Evolutionary conservation across 2,797 vertebrate genomes (phyloP), one percentile per base, ranked within the genome.

Genomic region (Nyctibius grandis): DNA sequence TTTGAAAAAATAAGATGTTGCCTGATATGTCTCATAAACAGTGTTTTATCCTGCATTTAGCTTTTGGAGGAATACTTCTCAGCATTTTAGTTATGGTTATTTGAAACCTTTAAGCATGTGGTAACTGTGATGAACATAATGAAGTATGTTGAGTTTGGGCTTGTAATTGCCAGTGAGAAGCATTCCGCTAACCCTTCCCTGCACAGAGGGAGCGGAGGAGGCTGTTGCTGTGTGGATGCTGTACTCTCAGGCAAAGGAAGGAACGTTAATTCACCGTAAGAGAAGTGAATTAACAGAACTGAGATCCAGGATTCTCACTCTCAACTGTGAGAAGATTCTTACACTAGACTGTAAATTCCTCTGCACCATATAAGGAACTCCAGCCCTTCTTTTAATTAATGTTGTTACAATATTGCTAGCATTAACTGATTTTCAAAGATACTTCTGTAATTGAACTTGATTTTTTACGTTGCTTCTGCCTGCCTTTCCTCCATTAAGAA

Each of bases 181-280:
- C 28, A 17, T 22, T 59, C 9, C 38, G 5, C 21, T 57, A 73
- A 15, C 38, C n/a, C 31, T 9, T 10, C 31, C 54, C 21, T 73
- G 38, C 12, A 9, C 51, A 22, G n/a, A 53, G 44, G 26, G 38
- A 3, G 28, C 0, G 25, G 38, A 56, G 40, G 16, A 44, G 42
- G 14, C 31, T 12, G 1, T 50, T 11, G 0, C 26, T 9, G 2
- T 8, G 47, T 1, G 0, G 33, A 4, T 64, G 38, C 34, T 12
- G 0, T 12, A 3, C 9, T 18, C 36, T 20, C 17, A 6, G 3
- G 14, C 31, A 34, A n/a, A 69, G 8, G 21, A 33, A 38, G 36
- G 31, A 9, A 29, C 33, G 25, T 38, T 50, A n/a, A 50, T 64
- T 84, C n/a, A 12, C 21, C 4, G 18, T 36, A 22, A 47, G 40